These are phyloP conservation scores for Hyposmocoma kahamanoa DNA, from an alignment of 1,140 invertebrate species.

Conservation along the genomic window DNA sequence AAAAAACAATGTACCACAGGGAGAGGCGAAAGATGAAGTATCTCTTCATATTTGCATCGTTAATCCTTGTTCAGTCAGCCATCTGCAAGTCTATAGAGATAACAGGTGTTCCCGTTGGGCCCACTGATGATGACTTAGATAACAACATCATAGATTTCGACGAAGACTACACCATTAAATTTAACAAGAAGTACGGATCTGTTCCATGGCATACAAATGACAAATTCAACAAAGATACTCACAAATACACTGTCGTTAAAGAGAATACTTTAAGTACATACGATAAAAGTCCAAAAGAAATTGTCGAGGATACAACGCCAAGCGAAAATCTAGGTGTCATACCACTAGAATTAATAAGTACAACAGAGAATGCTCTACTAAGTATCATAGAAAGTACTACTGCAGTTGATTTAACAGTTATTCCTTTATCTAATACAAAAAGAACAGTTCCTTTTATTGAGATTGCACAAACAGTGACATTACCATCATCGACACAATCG, in stretches of 20 bases:
- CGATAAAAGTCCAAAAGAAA: slow-evolving; percentile 2
- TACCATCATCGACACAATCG: too few relatives aligned
- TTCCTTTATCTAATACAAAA: slow-evolving; percentile 47
- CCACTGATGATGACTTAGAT: slow-evolving; percentile 35
- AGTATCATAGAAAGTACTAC: slow-evolving; percentile 46
- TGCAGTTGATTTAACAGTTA: slow-evolving; percentile 54
- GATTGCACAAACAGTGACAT: slow-evolving; percentile 41
- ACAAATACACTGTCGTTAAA: slow-evolving; percentile 49
- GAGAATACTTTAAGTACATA: slow-evolving; percentile 20
- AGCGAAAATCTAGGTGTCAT: slow-evolving; percentile 44
- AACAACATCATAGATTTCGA: slow-evolving; percentile 62
- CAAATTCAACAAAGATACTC: slow-evolving; percentile 43
- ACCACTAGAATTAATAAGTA: slow-evolving; percentile 56
- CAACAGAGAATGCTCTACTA: slow-evolving; percentile 38
- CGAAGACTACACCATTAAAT: slow-evolving; percentile 40
- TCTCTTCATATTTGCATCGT: slow-evolving; percentile 29
- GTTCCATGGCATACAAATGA: slow-evolving; percentile 38
- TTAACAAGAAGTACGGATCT: slow-evolving; percentile 37
- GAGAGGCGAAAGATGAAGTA: slow-evolving; percentile 49
- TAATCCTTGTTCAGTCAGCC: slow-evolving; percentile 20
- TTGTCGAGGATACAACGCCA: slow-evolving; percentile 21
- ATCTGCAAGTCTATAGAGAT: slow-evolving; percentile 33
- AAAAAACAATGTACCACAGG: slow-evolving; percentile 39
- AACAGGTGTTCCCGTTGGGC: slow-evolving; percentile 15
- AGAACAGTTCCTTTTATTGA: slow-evolving; percentile 30